Conservation (phyloP, 1,140 invertebrate species). For the Tenebrio molitor region DNA sequence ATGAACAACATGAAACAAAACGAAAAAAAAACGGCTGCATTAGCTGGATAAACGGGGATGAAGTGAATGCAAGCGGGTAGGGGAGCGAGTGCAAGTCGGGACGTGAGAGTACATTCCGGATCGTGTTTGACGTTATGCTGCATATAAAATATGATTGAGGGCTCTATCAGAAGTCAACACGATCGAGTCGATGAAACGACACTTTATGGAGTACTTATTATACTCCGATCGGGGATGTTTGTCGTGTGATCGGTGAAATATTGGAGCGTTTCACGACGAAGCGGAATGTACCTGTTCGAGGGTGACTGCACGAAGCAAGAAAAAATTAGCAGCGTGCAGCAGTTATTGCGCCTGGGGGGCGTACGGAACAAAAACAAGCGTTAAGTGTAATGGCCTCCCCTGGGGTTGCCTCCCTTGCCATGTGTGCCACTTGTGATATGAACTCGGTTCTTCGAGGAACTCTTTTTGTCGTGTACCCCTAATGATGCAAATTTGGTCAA, state of each 20-base stretch:
- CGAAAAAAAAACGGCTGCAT: constrained; percentile 36
- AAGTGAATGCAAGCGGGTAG: background rate
- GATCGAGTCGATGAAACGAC: too few relatives aligned
- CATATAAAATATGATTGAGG: too few relatives aligned
- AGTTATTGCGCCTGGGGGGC: background rate
- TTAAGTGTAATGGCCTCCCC: constrained; percentile 18
- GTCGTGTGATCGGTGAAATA: too few relatives aligned
- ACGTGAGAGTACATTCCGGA: background rate
- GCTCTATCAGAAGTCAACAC: too few relatives aligned
- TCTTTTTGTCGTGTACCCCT: constrained; percentile 1
- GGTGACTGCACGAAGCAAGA: background rate
- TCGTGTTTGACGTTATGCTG: too few relatives aligned
- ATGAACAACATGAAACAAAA: constrained; percentile 55
- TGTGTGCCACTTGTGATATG: constrained; percentile 20
- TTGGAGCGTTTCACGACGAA: too few relatives aligned
- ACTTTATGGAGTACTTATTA: too few relatives aligned
- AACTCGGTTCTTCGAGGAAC: background rate
- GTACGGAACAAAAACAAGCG: constrained; percentile 11
- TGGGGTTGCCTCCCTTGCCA: constrained; percentile 3
- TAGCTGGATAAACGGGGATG: constrained; percentile 47
- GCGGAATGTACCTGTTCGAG: background rate
- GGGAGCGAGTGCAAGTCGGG: background rate
- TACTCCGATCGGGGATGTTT: too few relatives aligned
- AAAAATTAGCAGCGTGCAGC: constrained; percentile 15
- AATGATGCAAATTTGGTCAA: constrained; percentile 15